phyloP scores from a whole-genome alignment of 1,140 invertebrate species.

The Pseudomyrmex gracilis region DNA sequence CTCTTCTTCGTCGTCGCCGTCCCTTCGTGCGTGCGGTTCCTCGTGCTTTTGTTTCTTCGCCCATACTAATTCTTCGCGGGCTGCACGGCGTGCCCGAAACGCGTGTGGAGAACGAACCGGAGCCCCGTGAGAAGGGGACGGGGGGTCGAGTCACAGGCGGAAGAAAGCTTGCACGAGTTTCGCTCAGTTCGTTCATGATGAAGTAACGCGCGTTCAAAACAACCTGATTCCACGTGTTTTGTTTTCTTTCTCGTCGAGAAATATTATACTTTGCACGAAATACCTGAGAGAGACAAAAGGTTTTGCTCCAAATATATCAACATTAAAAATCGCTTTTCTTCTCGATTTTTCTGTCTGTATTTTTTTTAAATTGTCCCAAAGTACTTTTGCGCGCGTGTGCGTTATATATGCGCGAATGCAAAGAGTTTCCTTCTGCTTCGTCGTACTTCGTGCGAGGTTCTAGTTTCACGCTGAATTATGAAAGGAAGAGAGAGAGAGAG shows the following conservation, averaged over 20 bases:
- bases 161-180: slow-evolving; percentile 56
- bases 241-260: not conserved
- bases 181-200: slow-evolving; percentile 12
- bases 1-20: slow-evolving; percentile 65
- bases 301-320: not conserved
- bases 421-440: not conserved
- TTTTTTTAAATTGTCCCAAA: too few species aligned
- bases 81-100: slow-evolving; percentile 73
- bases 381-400: too few species aligned
- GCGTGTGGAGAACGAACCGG: slow-evolving; percentile 66
- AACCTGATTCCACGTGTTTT: not conserved
- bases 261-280: not conserved
- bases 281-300: not conserved
- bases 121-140: slow-evolving; percentile 24
- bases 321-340: not conserved
- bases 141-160: slow-evolving; percentile 33
- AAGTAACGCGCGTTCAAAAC: slow-evolving; percentile 14
- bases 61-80: slow-evolving; percentile 83
- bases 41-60: slow-evolving; percentile 83
- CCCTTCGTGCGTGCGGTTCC: slow-evolving; percentile 55
- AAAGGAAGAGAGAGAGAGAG: not conserved
- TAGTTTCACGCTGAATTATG: not conserved
- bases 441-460: not conserved
- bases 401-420: too few species aligned
- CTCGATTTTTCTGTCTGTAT: not conserved